phyloP scores from a whole-genome alignment of 2,113 vertebrate species.

The Hemibagrus wyckioides region DNA sequence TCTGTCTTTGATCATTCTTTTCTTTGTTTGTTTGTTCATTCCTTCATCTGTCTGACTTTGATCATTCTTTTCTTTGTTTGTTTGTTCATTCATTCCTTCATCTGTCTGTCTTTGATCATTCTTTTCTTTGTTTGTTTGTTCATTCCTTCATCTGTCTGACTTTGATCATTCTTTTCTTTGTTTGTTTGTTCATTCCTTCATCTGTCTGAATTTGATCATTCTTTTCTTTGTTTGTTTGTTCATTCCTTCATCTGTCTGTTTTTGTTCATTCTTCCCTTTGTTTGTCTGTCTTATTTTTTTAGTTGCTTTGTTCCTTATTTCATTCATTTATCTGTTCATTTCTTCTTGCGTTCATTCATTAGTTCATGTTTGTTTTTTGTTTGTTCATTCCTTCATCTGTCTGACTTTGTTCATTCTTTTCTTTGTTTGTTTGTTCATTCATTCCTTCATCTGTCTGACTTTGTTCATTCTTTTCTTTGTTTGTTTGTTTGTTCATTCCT shows the following conservation, averaged over 20 bases:
- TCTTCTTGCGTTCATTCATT: too few species aligned
- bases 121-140: too few species aligned
- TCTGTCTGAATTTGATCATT: background rate
- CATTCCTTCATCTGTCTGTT: too few species aligned
- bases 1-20: background rate
- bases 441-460: too few species aligned
- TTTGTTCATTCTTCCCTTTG: background rate
- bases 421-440: background rate
- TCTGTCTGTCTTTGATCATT: too few species aligned
- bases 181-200: background rate
- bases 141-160: background rate
- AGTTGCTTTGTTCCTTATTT: background rate
- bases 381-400: background rate
- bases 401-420: background rate
- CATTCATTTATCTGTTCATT: background rate
- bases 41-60: too few species aligned
- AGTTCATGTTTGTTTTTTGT: background rate
- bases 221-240: background rate
- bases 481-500: background rate
- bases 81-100: too few species aligned
- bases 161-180: background rate
- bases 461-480: background rate
- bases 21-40: background rate
- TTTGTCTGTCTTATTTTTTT: too few species aligned
- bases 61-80: background rate